A percentile compares a stretch with the other conserved stretches of the same genome.
These are phyloP conservation scores for Drosophila picticornis DNA, from an alignment of 2,888 invertebrate genomes.

Conservation along the genomic window DNA sequence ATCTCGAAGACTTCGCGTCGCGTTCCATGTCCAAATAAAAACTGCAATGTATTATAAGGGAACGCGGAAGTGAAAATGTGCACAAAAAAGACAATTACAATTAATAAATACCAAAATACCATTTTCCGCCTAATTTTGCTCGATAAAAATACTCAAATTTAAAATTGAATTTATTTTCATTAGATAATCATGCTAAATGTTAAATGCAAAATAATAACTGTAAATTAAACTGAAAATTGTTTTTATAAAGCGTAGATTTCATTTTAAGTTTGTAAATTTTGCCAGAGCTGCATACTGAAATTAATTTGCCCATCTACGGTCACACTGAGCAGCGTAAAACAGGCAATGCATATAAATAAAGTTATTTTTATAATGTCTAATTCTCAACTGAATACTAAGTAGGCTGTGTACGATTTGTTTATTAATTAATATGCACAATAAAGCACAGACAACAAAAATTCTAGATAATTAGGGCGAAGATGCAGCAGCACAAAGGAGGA, in stretches of 20 bases:
- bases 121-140: constrained; percentile 1
- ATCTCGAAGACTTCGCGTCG: constrained; percentile 62
- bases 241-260: neutral
- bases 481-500: constrained; percentile 33
- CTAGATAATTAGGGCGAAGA: constrained; percentile 14
- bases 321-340: constrained; percentile 17
- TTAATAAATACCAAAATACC: constrained; percentile 13
- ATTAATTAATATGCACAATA: constrained; percentile 26
- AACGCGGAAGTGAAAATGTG: constrained; percentile 63
- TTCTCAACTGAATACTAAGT: constrained; percentile 11
- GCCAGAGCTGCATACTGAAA: constrained; percentile 12
- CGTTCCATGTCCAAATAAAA: constrained; percentile 70
- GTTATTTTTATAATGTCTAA: constrained; percentile 19
- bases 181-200: too few species aligned
- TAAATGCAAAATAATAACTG: neutral
- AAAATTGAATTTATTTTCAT: neutral
- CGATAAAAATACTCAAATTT: neutral
- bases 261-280: neutral
- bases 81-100: constrained; percentile 30
- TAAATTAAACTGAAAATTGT: neutral
- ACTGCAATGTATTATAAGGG: constrained; percentile 56
- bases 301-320: constrained; percentile 5
- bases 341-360: constrained; percentile 34
- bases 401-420: constrained; percentile 19
- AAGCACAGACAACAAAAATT: constrained; percentile 16